phyloP scores from a whole-genome alignment of 2,888 invertebrate genomes.

The Leuctra nigra region DNA sequence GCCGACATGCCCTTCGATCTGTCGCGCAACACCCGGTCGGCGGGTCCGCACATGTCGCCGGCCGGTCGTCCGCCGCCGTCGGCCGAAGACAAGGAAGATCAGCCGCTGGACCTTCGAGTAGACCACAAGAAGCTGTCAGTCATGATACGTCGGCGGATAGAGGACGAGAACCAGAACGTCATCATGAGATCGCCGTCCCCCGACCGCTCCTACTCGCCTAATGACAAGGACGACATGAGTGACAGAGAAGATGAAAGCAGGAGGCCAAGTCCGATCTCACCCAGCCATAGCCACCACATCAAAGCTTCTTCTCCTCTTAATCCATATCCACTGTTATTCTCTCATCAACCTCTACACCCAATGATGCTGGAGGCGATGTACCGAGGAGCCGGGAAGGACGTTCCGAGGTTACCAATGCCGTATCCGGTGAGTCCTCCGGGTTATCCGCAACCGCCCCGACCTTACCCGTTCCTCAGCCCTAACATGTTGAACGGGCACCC shows the following conservation, averaged over 20 bases:
- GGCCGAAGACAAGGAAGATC: slow-evolving; percentile 47
- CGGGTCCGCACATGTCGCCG: slow-evolving; percentile 34
- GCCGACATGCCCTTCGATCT: slow-evolving; percentile 60
- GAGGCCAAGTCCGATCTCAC: slow-evolving; percentile 39
- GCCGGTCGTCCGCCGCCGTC: slow-evolving; percentile 44
- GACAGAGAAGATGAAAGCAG: slow-evolving; percentile 34
- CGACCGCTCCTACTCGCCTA: slow-evolving; percentile 20
- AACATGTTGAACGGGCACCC: slow-evolving; percentile 40
- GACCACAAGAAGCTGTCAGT: slow-evolving; percentile 66
- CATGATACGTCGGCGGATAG: slow-evolving; percentile 48
- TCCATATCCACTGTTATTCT: slow-evolving; percentile 47
- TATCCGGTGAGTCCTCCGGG: slow-evolving; percentile 46
- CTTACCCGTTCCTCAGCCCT: slow-evolving; percentile 43
- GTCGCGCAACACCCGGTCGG: slow-evolving; percentile 40
- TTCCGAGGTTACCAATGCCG: slow-evolving; percentile 52
- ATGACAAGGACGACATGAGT: slow-evolving; percentile 27
- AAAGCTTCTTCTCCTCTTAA: slow-evolving; percentile 21
- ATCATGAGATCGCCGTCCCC: slow-evolving; percentile 43
- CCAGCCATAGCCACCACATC: slow-evolving; percentile 41
- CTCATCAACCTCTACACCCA: slow-evolving; percentile 58
- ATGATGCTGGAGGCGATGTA: slow-evolving; percentile 66
- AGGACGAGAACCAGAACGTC: slow-evolving; percentile 83
- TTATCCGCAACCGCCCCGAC: slow-evolving; percentile 40
- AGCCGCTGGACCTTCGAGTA: slow-evolving; percentile 82
- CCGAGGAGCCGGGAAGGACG: slow-evolving; percentile 48